Evolutionary conservation across 2,113 vertebrate genomes (phyloP), one percentile per base, ranked within the genome.

Genomic region (Clarias magur): DNA sequence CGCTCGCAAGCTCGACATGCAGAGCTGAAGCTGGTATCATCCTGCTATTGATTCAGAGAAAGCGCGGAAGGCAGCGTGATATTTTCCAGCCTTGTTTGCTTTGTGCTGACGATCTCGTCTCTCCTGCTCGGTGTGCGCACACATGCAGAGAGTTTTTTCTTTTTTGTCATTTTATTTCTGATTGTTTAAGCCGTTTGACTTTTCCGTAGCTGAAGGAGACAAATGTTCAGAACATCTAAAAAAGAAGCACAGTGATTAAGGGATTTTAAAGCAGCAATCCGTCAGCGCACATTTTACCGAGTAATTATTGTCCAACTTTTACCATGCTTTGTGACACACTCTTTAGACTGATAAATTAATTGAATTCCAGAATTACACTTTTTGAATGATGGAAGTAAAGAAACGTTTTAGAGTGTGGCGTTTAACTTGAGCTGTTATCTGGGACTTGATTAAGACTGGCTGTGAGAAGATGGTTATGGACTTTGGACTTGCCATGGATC

Each of bases 11-110:
- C 86, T 25, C 73, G 57, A 72, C 48, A 59, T 23, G 16, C 25
- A 30, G 72, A 87, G 81, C 75, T 59, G 38, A 76, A 86, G 84
- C 79, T 42, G 87, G 79, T 86, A 86, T 88, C 81, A 63, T 80
- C 42, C 68, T 59, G 56, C 30, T 91, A 85, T 91, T 91, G 86
- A 89, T 91, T 89, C 62, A 79, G 82, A 54, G 82, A 48, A 82
- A 72, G 76, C 59, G 60, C 13, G 27, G 76, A 86, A 88, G 85
- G 54, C 85, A 48, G 42, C 62, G 83, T 88, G 89, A 88, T 88
- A 90, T 90, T 88, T 90, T 82, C 76, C 23, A 27, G 53, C 27
- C 72, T 42, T 90, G 81, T 90, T 90, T 88, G 82, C 85, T 85
- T 78, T 84, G 87, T 76, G 68, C 16, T 56, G 70, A 60, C 67